Evolutionary conservation across 2,797 vertebrate genomes (phyloP).

Genomic region (Falco columbarius): DNA sequence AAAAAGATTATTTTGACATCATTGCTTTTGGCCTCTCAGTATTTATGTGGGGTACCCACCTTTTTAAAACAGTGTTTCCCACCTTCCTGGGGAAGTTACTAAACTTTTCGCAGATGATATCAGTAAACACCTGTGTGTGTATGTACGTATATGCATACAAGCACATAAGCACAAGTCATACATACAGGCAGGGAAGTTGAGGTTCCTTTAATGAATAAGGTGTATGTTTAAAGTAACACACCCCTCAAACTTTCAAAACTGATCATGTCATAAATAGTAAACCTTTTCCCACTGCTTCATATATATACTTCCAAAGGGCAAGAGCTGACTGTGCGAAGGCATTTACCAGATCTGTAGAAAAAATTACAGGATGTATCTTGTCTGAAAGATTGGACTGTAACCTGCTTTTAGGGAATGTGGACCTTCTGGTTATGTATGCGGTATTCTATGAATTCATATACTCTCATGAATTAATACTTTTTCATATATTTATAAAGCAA

Average conservation of each 20-base stretch:
- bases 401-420: not conserved
- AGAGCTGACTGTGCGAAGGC: not conserved
- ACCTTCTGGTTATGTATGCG: not conserved
- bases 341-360: not conserved
- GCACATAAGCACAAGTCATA: not conserved
- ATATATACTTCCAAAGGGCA: not conserved
- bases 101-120: not conserved
- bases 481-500: not conserved
- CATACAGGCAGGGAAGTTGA: not conserved
- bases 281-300: not conserved
- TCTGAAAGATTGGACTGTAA: not conserved
- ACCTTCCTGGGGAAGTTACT: not conserved
- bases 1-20: not conserved
- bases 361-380: not conserved
- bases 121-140: not conserved
- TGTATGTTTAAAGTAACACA: not conserved
- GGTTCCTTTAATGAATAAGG: not conserved
- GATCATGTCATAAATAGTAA: not conserved
- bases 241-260: not conserved
- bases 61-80: not conserved
- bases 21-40: not conserved
- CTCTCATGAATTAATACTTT: not conserved
- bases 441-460: not conserved
- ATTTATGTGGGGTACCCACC: not conserved
- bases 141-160: rapidly evolving